A percentile compares a stretch with the other conserved stretches of the same genome.
Evolutionary conservation across 2,888 invertebrate genomes (phyloP).

Genomic region (Ochlodes sylvanus): DNA sequence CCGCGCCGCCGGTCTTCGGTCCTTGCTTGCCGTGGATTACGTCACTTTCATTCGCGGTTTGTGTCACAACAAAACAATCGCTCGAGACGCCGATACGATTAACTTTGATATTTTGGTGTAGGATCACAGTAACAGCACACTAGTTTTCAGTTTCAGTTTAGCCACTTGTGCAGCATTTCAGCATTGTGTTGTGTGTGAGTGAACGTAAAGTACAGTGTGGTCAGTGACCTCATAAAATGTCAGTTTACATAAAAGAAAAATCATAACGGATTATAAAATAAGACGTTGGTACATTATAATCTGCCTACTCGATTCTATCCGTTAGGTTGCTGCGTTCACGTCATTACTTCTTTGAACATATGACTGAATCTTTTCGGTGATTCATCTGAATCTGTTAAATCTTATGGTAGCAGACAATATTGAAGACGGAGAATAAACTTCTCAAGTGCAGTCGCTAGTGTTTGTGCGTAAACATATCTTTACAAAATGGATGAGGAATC

Average conservation of each 20-base stretch:
- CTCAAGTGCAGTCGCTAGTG: constrained; percentile 8
- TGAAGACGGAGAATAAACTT: constrained; percentile 5
- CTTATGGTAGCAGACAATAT: constrained; percentile 45
- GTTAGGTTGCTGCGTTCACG: constrained; percentile 61
- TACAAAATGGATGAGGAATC: constrained; percentile 87
- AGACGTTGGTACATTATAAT: constrained; percentile 24
- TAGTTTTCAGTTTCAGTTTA: background rate
- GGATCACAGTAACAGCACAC: background rate
- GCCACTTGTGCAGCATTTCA: background rate
- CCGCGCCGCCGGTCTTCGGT: constrained; percentile 44
- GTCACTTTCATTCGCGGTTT: constrained; percentile 62
- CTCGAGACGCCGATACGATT: constrained; percentile 18
- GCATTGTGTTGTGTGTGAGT: background rate
- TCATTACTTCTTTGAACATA: constrained; percentile 66
- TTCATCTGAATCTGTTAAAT: constrained; percentile 64
- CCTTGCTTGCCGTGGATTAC: constrained; percentile 61
- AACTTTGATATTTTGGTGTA: background rate
- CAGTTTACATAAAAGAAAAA: background rate
- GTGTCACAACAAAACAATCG: constrained; percentile 62
- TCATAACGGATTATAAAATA: background rate
- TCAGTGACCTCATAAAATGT: constrained; percentile 1
- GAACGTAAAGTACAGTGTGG: background rate
- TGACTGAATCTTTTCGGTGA: constrained; percentile 70
- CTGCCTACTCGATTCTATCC: constrained; percentile 42
- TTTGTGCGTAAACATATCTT: constrained; percentile 8